Evolutionary conservation across 2,888 invertebrate genomes (phyloP).

Genomic region (Drosophila quinaria): DNA sequence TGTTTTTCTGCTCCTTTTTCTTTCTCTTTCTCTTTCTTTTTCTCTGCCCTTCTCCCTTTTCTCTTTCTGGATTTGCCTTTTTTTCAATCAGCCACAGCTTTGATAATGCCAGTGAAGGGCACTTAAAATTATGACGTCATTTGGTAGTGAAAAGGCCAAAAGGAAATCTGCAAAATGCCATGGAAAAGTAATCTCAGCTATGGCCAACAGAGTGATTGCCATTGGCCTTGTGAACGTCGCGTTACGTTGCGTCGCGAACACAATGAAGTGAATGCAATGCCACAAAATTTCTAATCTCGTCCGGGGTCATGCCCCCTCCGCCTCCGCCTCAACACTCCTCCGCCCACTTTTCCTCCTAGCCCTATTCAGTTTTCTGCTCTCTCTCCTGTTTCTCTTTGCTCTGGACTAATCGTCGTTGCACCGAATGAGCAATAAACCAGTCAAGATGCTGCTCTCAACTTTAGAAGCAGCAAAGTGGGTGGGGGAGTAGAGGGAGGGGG

Average conservation of each 20-base stretch:
- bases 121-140: conserved; percentile 63
- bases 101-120: not conserved
- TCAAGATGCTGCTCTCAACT: conserved; percentile 35
- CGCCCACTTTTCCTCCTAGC: not conserved
- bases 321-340: not conserved
- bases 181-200: conserved; percentile 43
- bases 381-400: not conserved
- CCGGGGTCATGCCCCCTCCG: conserved; percentile 35
- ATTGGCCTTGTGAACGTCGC: conserved; percentile 52
- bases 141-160: conserved; percentile 30
- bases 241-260: conserved; percentile 16
- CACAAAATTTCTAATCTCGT: conserved; percentile 77
- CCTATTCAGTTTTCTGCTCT: not conserved
- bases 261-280: conserved; percentile 74
- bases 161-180: not conserved
- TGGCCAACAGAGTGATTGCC: conserved; percentile 39
- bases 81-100: conserved; percentile 7
- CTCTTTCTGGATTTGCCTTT: conserved; percentile 41
- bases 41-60: not conserved
- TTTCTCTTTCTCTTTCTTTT: conserved; percentile 18
- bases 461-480: not conserved
- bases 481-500: not conserved
- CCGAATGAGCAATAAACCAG: conserved; percentile 77
- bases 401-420: conserved; percentile 71
- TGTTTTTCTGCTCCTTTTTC: too few species aligned